Evolutionary conservation across 2,888 invertebrate genomes (phyloP), one percentile per base, ranked within the genome.

Genomic region (Drosophila merina): DNA sequence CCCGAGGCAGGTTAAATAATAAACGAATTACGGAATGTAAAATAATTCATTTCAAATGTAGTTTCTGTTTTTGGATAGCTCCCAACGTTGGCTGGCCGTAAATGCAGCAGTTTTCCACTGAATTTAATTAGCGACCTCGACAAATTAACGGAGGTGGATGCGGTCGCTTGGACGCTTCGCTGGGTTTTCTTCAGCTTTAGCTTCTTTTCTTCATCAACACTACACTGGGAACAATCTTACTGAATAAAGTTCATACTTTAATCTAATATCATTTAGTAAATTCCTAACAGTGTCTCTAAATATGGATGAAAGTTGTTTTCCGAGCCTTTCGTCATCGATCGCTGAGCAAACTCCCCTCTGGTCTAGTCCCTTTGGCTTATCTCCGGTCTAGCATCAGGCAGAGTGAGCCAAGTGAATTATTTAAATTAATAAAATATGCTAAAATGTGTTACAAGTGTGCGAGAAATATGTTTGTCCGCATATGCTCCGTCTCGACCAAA

Each of bases 361-460:
- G 36, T 6, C 36, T n/a, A 6, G 36, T n/a, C 4, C 36, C 36
- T 7, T 40, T 48, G 48, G 51, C 42, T 79, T 84, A 85, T 85
- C 84, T 55, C 47, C 0, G 8, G 28, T 36, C 58, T 70, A 70
- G 51, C 74, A 87, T 85, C 85, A 72, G 50, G 36, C 48, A 63
- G 71, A 87, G 73, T 74, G 59, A 52, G 44, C 68, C 59, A 57
- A 52, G 66, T 86, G 86, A 85, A 79, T 86, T 83, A 88, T 89
- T 88, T 86, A 87, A 88, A 88, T 88, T 87, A 89, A 89, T 88
- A 89, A 89, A 89, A 89, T 89, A 89, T 89, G 89, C 84, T 89
- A 89, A 88, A 89, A 86, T 85, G 82, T 76, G 75, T 79, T 86
- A 88, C 83, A 88, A 83, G 86, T 77, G 75, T 80, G 81, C 76